phyloP scores from a whole-genome alignment of 1,140 invertebrate species.

The Mactra quadrangularis region DNA sequence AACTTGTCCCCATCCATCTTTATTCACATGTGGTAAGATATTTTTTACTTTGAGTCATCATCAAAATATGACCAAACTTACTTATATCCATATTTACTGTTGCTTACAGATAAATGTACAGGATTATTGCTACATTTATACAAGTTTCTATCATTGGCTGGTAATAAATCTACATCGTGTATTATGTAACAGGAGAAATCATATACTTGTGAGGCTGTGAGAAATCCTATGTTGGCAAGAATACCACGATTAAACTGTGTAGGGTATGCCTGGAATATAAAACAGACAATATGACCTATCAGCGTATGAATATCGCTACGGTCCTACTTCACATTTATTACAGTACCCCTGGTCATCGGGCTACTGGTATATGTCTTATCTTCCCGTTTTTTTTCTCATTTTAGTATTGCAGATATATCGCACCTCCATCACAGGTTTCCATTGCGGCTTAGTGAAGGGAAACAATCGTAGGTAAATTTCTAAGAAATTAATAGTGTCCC shows the following conservation, averaged over 20 bases:
- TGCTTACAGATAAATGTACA: constrained; percentile 90
- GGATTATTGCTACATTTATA: constrained; percentile 90
- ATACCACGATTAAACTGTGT: constrained; percentile 93
- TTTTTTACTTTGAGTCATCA: too few species aligned
- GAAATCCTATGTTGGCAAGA: constrained; percentile 96
- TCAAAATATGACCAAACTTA: too few species aligned
- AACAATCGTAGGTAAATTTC: too few species aligned
- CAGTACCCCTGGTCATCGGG: too few species aligned
- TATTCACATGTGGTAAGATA: too few species aligned
- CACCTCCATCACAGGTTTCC: too few species aligned
- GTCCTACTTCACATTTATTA: neutral
- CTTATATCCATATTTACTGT: constrained; percentile 56
- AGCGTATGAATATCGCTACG: neutral
- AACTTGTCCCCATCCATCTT: too few species aligned
- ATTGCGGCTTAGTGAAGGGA: too few species aligned
- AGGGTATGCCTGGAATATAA: constrained; percentile 43
- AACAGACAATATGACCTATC: too few species aligned
- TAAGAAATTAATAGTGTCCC: too few species aligned
- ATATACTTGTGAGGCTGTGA: constrained; percentile 90
- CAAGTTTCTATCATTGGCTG: constrained; percentile 95
- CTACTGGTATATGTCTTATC: neutral
- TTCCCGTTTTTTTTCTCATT: neutral
- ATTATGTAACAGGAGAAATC: constrained; percentile 95
- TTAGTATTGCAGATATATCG: neutral
- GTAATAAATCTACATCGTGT: constrained; percentile 96